A percentile compares a stretch with the other conserved stretches of the same genome.
These are phyloP conservation scores for Eupithecia vulgata DNA, from an alignment of 2,888 invertebrate genomes.

Conservation along the genomic window DNA sequence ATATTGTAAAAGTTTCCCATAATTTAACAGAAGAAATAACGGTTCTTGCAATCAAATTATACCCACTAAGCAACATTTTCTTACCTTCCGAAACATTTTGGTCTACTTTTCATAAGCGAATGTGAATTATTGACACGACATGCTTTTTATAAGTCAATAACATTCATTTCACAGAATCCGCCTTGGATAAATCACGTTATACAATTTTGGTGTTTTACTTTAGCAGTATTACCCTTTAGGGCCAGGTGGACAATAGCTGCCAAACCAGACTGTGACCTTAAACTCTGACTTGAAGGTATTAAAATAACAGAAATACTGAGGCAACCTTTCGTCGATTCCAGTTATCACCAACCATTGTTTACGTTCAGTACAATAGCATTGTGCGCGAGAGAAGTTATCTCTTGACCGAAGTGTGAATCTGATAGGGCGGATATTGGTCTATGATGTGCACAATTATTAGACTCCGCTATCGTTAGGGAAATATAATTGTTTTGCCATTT, in stretches of 20 bases:
- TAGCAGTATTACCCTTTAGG: constrained; percentile 13
- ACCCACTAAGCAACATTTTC: not conserved
- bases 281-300: constrained; percentile 46
- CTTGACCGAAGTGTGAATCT: not conserved
- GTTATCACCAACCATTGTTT: constrained; percentile 29
- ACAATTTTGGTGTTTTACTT: constrained; percentile 14
- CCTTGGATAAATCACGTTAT: constrained; percentile 45
- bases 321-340: constrained; percentile 35
- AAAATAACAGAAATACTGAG: constrained; percentile 42
- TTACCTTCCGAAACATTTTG: constrained; percentile 58
- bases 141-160: constrained; percentile 63
- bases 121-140: constrained; percentile 52
- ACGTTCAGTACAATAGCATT: constrained; percentile 27
- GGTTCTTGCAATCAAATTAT: not conserved
- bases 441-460: not conserved
- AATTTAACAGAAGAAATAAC: not conserved
- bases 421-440: not conserved
- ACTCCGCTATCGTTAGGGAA: not conserved
- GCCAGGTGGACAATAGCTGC: constrained; percentile 24
- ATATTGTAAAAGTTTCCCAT: not conserved
- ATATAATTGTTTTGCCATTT: not conserved
- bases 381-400: not conserved
- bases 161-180: constrained; percentile 47
- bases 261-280: constrained; percentile 64
- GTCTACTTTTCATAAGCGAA: constrained; percentile 48